phyloP scores from a whole-genome alignment of 1,140 invertebrate genomes.

The Argopecten irradians region DNA sequence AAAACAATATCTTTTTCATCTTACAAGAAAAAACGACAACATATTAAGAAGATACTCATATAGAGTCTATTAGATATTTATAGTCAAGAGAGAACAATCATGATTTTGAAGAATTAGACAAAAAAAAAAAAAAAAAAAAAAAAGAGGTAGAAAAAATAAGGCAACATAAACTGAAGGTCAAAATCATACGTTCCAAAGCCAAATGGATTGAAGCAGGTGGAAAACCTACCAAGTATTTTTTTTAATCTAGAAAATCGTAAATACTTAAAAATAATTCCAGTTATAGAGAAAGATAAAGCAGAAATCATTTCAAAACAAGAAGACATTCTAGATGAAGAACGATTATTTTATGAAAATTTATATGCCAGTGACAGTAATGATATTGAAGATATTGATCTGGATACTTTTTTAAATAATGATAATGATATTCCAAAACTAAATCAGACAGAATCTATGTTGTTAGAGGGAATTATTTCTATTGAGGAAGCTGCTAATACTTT shows the following conservation, averaged over 20 bases:
- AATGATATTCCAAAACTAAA: not conserved
- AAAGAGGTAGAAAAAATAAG: constrained; percentile 24
- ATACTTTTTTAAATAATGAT: not conserved
- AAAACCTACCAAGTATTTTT: constrained; percentile 31
- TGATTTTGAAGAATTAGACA: not conserved
- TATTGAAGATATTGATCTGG: not conserved
- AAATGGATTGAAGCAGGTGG: constrained; percentile 31
- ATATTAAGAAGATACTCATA: not conserved
- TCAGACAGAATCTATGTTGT: not conserved
- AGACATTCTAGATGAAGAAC: not conserved
- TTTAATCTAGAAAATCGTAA: no score
- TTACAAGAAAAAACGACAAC: constrained; percentile 5
- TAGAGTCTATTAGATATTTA: no score
- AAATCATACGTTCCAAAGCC: not conserved
- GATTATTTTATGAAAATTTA: constrained; percentile 5
- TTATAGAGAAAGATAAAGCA: constrained; percentile 27
- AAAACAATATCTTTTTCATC: constrained; percentile 27
- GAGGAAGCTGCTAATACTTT: not conserved
- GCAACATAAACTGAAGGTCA: constrained; percentile 7
- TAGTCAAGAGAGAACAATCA: no score
- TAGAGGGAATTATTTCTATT: not conserved
- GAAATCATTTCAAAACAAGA: not conserved
- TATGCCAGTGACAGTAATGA: not conserved
- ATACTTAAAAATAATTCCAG: constrained; percentile 35
- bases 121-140: constrained; percentile 25